These are phyloP conservation scores for Astreopora myriophthalma DNA, from an alignment of 64 coral and sea anemone genomes.

Conservation along the genomic window DNA sequence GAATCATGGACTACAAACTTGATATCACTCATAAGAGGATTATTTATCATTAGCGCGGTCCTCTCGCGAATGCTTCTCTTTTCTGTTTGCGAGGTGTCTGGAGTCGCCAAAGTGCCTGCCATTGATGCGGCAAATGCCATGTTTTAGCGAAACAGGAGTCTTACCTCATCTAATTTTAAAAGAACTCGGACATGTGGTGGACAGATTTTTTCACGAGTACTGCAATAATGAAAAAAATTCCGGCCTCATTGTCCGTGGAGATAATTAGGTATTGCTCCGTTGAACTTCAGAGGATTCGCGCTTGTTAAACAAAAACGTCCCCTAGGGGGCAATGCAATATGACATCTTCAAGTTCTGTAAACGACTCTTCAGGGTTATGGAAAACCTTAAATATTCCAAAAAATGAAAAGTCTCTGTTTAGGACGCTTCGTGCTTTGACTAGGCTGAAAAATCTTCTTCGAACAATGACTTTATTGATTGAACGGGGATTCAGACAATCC, in stretches of 20 bases:
- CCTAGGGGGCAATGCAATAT: neutral
- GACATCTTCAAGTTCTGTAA: neutral
- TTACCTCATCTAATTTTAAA: neutral
- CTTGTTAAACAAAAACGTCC: neutral
- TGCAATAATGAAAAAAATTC: neutral
- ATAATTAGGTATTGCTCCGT: neutral
- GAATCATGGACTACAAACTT: conserved; percentile 33
- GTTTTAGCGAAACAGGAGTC: neutral
- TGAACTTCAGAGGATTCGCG: neutral
- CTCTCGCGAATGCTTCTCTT: conserved; percentile 60
- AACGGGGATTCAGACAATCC: no score
- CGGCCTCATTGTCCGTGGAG: neutral
- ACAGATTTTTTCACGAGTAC: neutral
- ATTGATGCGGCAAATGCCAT: neutral
- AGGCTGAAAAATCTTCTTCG: no score
- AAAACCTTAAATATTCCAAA: no score
- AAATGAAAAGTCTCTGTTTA: no score
- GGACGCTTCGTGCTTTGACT: no score
- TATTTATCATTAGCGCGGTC: conserved; percentile 55
- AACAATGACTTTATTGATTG: no score
- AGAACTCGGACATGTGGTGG: neutral
- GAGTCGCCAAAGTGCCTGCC: neutral
- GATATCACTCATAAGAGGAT: conserved; percentile 59
- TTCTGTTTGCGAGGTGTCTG: conserved; percentile 12
- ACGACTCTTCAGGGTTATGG: no score